A percentile compares a stretch with the other conserved stretches of the same genome.
phyloP scores from a whole-genome alignment of 1,140 invertebrate species.

The Heliconius congener region DNA sequence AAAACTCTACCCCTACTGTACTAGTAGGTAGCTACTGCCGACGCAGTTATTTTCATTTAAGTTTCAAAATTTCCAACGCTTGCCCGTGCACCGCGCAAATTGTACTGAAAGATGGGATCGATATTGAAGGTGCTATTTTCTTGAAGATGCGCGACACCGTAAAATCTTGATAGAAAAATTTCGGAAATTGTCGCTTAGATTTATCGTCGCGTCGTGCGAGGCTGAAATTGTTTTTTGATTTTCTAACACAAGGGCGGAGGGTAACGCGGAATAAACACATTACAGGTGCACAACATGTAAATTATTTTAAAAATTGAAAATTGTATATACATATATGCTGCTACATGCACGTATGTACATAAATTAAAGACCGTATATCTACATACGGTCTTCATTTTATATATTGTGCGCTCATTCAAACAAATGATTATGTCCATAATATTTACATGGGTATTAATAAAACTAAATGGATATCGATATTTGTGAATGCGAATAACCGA shows the following conservation, averaged over 20 bases:
- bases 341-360: background rate
- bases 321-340: background rate
- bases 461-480: background rate
- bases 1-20: constrained; percentile 34
- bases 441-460: constrained; percentile 1
- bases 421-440: background rate
- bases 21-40: constrained; percentile 30
- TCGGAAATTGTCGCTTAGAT: constrained; percentile 76
- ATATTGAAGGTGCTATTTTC: constrained; percentile 78
- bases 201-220: constrained; percentile 60
- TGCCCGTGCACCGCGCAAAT: constrained; percentile 68
- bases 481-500: background rate
- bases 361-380: no score
- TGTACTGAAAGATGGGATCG: constrained; percentile 75
- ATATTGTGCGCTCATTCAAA: background rate
- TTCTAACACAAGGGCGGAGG: constrained; percentile 41
- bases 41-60: constrained; percentile 77
- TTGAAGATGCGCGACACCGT: constrained; percentile 61
- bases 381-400: no score
- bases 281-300: constrained; percentile 24
- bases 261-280: constrained; percentile 26
- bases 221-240: constrained; percentile 76
- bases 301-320: constrained; percentile 3
- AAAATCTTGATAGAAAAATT: constrained; percentile 78
- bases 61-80: constrained; percentile 68